These are phyloP conservation scores for Stomatorhinus ivindoensis DNA, from an alignment of 2,113 vertebrate genomes.

Conservation along the genomic window DNA sequence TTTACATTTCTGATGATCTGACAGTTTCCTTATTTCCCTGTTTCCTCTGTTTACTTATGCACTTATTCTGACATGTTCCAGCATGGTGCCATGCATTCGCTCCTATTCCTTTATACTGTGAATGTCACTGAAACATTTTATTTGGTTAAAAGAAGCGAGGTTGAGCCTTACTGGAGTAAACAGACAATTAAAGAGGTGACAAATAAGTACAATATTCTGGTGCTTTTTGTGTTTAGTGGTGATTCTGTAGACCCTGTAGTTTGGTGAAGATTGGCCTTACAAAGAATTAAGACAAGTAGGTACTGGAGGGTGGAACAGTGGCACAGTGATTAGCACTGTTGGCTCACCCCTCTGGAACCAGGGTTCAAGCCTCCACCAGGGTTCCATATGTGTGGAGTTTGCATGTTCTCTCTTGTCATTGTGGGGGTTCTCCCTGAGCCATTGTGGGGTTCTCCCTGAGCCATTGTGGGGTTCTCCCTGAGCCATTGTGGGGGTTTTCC, in stretches of 20 bases:
- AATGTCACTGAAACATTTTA: conserved; percentile 19
- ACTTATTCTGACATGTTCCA: conserved; percentile 46
- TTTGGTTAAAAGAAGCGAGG: not conserved
- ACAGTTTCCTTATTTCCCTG: conserved; percentile 15
- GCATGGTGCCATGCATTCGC: conserved; percentile 47
- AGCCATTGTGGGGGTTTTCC: no score
- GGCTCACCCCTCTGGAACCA: no score
- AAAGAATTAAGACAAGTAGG: not conserved
- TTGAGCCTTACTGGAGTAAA: not conserved
- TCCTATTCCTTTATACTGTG: conserved; percentile 56
- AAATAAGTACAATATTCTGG: not conserved
- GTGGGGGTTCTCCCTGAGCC: no score
- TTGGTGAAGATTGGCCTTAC: not conserved
- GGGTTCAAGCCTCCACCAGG: no score
- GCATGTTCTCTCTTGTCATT: no score
- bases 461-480: no score
- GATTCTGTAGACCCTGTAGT: not conserved
- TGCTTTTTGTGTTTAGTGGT: no score
- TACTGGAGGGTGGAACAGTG: not conserved
- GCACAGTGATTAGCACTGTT: not conserved
- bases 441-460: no score
- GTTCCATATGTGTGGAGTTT: no score
- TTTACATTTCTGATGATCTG: conserved; percentile 26
- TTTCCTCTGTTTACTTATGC: conserved; percentile 31
- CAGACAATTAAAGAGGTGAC: no score